Evolutionary conservation across 2,113 vertebrate species (phyloP).

Genomic region (Sander vitreus): DNA sequence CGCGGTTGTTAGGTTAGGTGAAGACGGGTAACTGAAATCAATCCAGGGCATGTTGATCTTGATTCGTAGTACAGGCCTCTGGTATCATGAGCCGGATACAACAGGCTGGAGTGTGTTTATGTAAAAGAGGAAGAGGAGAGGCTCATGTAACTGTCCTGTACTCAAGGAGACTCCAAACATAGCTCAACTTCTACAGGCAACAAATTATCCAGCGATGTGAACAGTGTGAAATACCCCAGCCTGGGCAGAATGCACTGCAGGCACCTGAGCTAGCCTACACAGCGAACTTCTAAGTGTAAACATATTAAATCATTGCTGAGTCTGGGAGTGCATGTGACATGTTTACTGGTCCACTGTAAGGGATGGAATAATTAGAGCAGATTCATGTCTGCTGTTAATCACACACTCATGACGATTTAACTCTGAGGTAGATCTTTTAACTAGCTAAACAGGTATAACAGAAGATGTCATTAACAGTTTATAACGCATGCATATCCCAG

Average conservation of each 20-base stretch:
- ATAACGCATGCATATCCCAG: not conserved
- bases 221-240: constrained; percentile 22
- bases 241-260: not conserved
- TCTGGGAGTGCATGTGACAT: not conserved
- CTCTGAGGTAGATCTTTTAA: not conserved
- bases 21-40: too few relatives aligned
- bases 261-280: not conserved
- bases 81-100: not conserved
- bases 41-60: too few relatives aligned
- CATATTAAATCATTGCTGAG: constrained; percentile 11
- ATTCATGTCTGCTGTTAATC: not conserved
- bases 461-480: not conserved
- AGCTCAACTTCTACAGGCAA: constrained; percentile 13
- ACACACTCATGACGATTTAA: not conserved
- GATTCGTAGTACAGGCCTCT: too few relatives aligned
- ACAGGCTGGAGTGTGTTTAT: not conserved
- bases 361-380: not conserved
- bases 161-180: constrained; percentile 47
- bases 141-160: constrained; percentile 35
- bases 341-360: not conserved
- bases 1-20: too few relatives aligned
- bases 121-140: constrained; percentile 6
- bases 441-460: not conserved
- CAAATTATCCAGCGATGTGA: not conserved
- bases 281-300: not conserved